A percentile compares a stretch with the other conserved stretches of the same genome.
Conservation (phyloP, 2,797 vertebrate species). For the Salarias fasciatus region DNA sequence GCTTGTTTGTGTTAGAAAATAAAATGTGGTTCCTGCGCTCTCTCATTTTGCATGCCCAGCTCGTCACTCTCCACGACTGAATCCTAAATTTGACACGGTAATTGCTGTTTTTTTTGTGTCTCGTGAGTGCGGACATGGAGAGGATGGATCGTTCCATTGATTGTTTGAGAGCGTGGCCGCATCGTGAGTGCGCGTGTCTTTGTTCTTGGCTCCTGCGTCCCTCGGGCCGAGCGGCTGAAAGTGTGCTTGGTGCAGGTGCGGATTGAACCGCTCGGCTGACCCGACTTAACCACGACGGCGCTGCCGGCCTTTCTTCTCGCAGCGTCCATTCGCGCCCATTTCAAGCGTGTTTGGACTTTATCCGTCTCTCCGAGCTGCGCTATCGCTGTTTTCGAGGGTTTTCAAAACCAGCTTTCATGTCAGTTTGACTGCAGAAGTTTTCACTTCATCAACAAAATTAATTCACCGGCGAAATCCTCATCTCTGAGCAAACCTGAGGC, state of each 20-base stretch:
- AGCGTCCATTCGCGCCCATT: no score
- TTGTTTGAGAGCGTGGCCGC: constrained; percentile 61
- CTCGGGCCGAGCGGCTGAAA: constrained; percentile 15
- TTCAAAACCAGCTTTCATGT: no score
- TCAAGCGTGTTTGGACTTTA: no score
- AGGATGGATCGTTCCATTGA: constrained; percentile 66
- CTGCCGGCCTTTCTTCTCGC: no score
- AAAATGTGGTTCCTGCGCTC: constrained; percentile 6
- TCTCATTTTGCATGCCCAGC: constrained; percentile 53
- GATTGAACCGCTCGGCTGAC: no score
- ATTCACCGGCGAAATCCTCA: no score
- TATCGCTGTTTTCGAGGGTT: no score
- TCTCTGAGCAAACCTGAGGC: no score
- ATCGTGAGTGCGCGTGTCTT: constrained; percentile 27
- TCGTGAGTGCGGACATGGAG: constrained; percentile 54
- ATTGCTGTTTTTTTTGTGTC: constrained; percentile 70
- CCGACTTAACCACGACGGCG: no score
- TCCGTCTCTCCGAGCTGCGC: no score
- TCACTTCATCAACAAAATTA: no score
- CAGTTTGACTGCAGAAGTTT: no score
- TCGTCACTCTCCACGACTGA: constrained; percentile 54
- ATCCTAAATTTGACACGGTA: constrained; percentile 59
- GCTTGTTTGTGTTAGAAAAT: constrained; percentile 17
- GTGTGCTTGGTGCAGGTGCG: constrained; percentile 15
- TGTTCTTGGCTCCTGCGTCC: constrained; percentile 39